phyloP scores from a whole-genome alignment of 2,113 vertebrate genomes.

The Amia ocellicauda region DNA sequence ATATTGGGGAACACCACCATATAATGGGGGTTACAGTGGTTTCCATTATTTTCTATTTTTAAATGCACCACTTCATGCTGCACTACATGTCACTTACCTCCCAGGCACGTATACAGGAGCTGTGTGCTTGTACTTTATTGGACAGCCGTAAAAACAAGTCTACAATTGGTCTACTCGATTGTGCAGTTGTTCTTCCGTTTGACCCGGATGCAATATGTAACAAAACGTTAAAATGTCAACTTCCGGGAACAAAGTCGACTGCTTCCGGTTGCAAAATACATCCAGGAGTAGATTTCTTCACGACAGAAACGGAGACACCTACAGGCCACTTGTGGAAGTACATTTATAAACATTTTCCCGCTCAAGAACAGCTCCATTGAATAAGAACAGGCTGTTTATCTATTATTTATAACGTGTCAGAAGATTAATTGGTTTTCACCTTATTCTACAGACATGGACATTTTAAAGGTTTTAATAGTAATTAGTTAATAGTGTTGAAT shows the following conservation, averaged over 20 bases:
- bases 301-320: constrained; percentile 20
- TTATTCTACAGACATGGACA: not conserved
- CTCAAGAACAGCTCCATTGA: not conserved
- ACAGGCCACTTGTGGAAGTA: not conserved
- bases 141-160: not conserved
- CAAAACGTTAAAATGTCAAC: not conserved
- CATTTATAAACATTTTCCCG: not conserved
- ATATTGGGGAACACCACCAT: not conserved
- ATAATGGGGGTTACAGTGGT: not conserved
- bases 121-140: not conserved
- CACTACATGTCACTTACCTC: not conserved
- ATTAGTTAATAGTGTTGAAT: not conserved
- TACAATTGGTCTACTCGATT: not conserved
- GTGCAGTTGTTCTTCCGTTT: constrained; percentile 12
- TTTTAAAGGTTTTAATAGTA: not conserved
- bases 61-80: not conserved
- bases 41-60: not conserved
- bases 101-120: no score
- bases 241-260: constrained; percentile 12
- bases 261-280: constrained; percentile 9
- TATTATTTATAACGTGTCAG: no score
- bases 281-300: no score
- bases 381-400: not conserved
- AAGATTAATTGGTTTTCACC: not conserved
- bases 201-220: constrained; percentile 3